Conservation (phyloP, 2,888 invertebrate genomes). For the Stegophylla sp. region DNA sequence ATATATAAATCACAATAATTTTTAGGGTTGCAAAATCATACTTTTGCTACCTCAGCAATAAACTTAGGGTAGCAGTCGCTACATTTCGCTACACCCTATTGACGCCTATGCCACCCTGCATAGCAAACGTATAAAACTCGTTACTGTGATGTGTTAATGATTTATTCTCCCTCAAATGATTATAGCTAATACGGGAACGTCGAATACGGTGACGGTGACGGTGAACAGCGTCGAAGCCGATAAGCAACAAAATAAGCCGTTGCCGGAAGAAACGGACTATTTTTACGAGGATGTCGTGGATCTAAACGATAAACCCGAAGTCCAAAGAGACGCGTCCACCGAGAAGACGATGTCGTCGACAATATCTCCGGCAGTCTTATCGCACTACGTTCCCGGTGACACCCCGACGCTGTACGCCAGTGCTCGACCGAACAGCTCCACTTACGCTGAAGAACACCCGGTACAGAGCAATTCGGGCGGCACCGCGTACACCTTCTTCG, state of each 20-base stretch:
- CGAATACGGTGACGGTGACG: conserved; percentile 37
- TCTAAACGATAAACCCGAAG: conserved; percentile 71
- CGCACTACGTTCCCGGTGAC: conserved; percentile 68
- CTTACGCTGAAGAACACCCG: conserved; percentile 10
- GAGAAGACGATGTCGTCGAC: conserved; percentile 46
- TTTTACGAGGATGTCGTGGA: conserved; percentile 84
- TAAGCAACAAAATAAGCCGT: conserved; percentile 65
- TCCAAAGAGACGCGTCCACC: conserved; percentile 55
- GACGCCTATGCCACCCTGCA: no score
- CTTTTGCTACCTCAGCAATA: no score
- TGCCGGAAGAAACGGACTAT: conserved; percentile 80
- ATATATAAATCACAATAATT: no score
- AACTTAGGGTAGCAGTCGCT: no score
- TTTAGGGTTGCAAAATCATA: no score
- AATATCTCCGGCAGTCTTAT: conserved; percentile 62
- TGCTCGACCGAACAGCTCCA: conserved; percentile 62
- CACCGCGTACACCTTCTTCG: conserved; percentile 82
- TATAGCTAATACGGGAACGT: conserved; percentile 31
- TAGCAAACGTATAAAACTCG: no score
- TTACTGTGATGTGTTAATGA: no score
- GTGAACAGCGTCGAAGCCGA: conserved; percentile 22
- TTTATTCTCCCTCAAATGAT: background rate
- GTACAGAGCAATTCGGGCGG: conserved; percentile 63
- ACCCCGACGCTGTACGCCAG: conserved; percentile 71
- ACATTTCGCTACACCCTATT: no score